phyloP scores from a whole-genome alignment of 2,797 vertebrate genomes.

The Falco peregrinus region DNA sequence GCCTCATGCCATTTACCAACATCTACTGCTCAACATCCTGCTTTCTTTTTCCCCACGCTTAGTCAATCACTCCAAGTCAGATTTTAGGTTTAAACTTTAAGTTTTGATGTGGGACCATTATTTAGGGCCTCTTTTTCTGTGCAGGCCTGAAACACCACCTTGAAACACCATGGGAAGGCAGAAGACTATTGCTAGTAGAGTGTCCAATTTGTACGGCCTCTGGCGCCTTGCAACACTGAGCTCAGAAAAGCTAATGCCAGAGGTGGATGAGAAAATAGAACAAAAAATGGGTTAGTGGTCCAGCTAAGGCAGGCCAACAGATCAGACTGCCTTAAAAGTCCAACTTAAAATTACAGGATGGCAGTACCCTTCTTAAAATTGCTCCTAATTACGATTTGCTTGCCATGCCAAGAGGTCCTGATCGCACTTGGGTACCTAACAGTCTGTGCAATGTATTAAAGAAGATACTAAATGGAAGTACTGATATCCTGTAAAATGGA shows the following conservation, averaged over 20 bases:
- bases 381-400: neutral
- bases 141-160: neutral
- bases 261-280: neutral
- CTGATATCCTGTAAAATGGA: neutral
- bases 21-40: neutral
- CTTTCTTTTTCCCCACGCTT: neutral
- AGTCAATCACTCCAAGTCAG: neutral
- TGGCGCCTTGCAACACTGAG: neutral
- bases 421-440: neutral
- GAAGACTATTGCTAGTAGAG: neutral
- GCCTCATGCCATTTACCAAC: neutral
- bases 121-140: neutral
- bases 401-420: neutral
- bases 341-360: neutral
- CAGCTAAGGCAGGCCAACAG: neutral
- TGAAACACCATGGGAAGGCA: neutral
- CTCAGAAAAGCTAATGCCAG: neutral
- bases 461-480: neutral
- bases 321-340: neutral
- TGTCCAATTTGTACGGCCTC: neutral
- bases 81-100: neutral
- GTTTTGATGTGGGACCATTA: neutral
- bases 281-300: neutral
- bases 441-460: neutral
- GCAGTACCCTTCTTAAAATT: neutral